Conservation (phyloP, 92 coral and sea anemone species). For the Micromussa lordhowensis region DNA sequence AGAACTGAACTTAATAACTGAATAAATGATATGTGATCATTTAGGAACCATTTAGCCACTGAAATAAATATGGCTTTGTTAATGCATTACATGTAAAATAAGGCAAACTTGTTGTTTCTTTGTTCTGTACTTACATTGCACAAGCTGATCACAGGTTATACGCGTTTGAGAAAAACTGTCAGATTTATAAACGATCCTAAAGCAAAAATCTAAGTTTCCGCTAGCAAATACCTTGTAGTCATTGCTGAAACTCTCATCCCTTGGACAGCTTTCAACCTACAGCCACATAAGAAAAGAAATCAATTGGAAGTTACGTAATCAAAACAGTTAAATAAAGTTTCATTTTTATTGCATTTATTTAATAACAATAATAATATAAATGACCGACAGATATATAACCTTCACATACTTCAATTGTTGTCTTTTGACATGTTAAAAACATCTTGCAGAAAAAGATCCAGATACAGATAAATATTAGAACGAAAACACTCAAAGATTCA, state of each 20-base stretch:
- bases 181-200: too few species aligned
- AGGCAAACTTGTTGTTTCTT: background rate
- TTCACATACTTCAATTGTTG: background rate
- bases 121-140: background rate
- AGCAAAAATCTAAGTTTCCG: background rate
- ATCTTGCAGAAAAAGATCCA: background rate
- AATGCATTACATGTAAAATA: background rate
- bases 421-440: background rate
- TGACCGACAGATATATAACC: background rate
- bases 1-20: background rate
- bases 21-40: background rate
- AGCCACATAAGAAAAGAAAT: background rate
- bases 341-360: background rate
- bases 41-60: background rate
- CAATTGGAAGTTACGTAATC: background rate
- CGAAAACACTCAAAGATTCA: background rate
- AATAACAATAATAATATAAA: background rate
- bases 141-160: background rate
- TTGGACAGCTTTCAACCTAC: constrained; percentile 90
- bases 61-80: background rate
- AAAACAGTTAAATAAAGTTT: background rate
- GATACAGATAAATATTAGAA: background rate
- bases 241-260: constrained; percentile 94
- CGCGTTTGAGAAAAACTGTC: too few species aligned
- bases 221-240: constrained; percentile 81